These are phyloP conservation scores for Oxytorus armatus DNA, from an alignment of 2,888 invertebrate species.

Conservation along the genomic window DNA sequence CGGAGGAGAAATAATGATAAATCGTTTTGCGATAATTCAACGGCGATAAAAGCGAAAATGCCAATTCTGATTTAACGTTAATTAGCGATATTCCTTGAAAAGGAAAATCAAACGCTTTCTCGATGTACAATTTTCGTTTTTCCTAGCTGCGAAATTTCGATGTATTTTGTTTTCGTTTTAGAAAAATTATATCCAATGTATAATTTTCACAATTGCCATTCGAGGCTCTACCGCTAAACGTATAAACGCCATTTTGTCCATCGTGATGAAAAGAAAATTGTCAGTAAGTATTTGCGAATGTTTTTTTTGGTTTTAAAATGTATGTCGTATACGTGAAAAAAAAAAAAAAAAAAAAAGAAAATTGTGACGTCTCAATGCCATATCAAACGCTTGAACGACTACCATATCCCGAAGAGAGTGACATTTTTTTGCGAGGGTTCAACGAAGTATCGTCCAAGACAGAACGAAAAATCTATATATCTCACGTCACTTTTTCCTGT, in stretches of 20 bases:
- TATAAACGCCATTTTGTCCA: background rate
- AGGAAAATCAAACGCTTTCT: constrained; percentile 55
- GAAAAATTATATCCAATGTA: constrained; percentile 3
- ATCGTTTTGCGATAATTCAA: constrained; percentile 65
- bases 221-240: background rate
- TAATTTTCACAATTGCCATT: constrained; percentile 21
- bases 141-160: constrained; percentile 19
- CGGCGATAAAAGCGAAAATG: constrained; percentile 64
- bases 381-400: constrained; percentile 45
- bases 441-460: constrained; percentile 42
- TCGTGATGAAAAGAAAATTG: constrained; percentile 20
- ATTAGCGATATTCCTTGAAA: constrained; percentile 58
- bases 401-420: constrained; percentile 37
- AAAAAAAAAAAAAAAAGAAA: background rate
- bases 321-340: background rate
- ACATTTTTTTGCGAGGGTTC: constrained; percentile 35
- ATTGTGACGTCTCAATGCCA: constrained; percentile 20
- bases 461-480: constrained; percentile 32
- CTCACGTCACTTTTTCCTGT: constrained; percentile 49
- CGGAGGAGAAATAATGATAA: constrained; percentile 49
- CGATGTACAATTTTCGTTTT: constrained; percentile 25
- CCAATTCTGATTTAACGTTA: constrained; percentile 20
- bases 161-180: constrained; percentile 18
- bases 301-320: constrained; percentile 2
- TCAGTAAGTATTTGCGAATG: constrained; percentile 26